A percentile compares a stretch with the other conserved stretches of the same genome.
Evolutionary conservation across 2,113 vertebrate species (phyloP).

Genomic region (Oostethus manadensis): DNA sequence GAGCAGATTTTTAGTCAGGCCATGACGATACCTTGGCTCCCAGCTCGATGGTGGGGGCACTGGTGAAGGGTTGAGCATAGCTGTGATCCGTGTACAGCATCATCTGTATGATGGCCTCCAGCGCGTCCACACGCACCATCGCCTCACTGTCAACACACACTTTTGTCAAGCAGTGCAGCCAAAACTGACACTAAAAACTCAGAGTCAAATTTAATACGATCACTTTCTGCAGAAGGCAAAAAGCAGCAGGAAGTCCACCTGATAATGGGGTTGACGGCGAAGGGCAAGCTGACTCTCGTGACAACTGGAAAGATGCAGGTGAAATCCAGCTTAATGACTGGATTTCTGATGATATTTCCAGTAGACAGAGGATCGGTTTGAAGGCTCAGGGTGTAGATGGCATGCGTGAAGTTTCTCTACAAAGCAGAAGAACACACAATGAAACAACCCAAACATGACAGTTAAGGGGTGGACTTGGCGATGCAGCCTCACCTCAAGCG

Average conservation of each 20-base stretch:
- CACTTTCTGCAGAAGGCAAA: too few relatives aligned
- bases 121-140: conserved; percentile 51
- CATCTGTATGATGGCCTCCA: conserved; percentile 65
- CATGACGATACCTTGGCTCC: conserved; percentile 40
- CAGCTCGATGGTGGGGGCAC: conserved; percentile 60
- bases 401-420: conserved; percentile 68
- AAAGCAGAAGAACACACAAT: neutral
- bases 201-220: too few relatives aligned
- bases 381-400: conserved; percentile 60
- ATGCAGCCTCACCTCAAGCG: conserved; percentile 45
- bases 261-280: conserved; percentile 51
- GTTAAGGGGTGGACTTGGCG: neutral
- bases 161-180: too few relatives aligned
- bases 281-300: conserved; percentile 59
- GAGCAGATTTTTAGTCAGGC: neutral
- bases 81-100: conserved; percentile 57
- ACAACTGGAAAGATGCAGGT: conserved; percentile 65
- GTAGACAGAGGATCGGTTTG: conserved; percentile 43
- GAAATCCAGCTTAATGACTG: conserved; percentile 60
- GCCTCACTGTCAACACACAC: conserved; percentile 33
- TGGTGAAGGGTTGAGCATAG: conserved; percentile 45
- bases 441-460: neutral
- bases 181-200: too few relatives aligned
- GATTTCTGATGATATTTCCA: conserved; percentile 63
- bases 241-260: conserved; percentile 38